Evolutionary conservation across 2,888 invertebrate genomes (phyloP).

Genomic region (Steinernema hermaphroditum): DNA sequence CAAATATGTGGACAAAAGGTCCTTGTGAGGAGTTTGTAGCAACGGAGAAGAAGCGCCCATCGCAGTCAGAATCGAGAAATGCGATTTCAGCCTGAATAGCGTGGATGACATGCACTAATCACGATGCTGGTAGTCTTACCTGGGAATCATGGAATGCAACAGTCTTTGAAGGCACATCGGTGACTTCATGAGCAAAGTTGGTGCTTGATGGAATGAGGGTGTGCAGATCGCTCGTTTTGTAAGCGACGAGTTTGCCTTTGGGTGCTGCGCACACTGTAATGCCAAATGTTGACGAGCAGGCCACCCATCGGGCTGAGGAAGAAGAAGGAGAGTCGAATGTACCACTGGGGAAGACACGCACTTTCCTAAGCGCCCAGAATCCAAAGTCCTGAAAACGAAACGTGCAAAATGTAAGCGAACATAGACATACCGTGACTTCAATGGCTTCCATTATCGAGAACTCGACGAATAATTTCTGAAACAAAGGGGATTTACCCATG

Average conservation of each 20-base stretch:
- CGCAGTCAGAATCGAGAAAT: slow-evolving; percentile 36
- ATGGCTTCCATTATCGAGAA: no score
- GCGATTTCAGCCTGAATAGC: slow-evolving; percentile 34
- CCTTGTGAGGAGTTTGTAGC: slow-evolving; percentile 43
- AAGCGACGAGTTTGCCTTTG: slow-evolving; percentile 32
- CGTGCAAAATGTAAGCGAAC: not conserved
- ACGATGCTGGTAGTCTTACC: not conserved
- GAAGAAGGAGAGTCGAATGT: not conserved
- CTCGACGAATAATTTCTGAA: no score
- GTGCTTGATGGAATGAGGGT: slow-evolving; percentile 18
- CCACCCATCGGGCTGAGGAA: slow-evolving; percentile 29
- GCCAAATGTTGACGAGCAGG: slow-evolving; percentile 36
- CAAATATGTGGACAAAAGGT: slow-evolving; percentile 51
- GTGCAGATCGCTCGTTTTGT: slow-evolving; percentile 34
- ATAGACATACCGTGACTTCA: no score
- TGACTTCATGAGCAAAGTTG: not conserved
- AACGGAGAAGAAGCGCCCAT: slow-evolving; percentile 49
- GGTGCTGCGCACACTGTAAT: slow-evolving; percentile 34
- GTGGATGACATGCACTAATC: not conserved
- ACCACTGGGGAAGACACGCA: slow-evolving; percentile 41
- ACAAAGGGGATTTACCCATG: no score
- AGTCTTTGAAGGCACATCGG: slow-evolving; percentile 13
- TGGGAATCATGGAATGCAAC: slow-evolving; percentile 12
- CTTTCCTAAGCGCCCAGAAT: slow-evolving; percentile 45
- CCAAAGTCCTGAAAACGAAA: slow-evolving; percentile 44